These are phyloP conservation scores for Palythoa grandiflora DNA, from an alignment of 92 coral and sea anemone species.

Conservation along the genomic window DNA sequence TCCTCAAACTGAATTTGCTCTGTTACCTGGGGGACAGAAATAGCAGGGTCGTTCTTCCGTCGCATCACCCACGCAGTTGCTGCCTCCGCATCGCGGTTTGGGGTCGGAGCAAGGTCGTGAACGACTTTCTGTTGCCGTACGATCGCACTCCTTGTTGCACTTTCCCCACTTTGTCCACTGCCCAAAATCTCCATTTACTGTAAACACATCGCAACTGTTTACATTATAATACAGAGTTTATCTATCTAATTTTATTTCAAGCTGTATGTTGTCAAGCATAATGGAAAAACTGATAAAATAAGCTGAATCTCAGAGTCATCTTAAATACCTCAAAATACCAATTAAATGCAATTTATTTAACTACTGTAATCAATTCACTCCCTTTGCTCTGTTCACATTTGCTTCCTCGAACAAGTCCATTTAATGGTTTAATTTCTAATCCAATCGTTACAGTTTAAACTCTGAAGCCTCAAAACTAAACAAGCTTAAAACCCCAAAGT, in stretches of 20 bases:
- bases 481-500: too few relatives aligned
- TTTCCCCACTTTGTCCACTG: slow-evolving; percentile 27
- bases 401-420: too few relatives aligned
- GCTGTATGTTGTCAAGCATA: too few relatives aligned
- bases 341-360: background rate
- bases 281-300: background rate
- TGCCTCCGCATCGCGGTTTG: slow-evolving; percentile 33
- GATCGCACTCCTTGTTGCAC: slow-evolving; percentile 34
- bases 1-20: too few relatives aligned
- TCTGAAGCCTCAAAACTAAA: too few relatives aligned
- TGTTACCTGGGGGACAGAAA: slow-evolving; percentile 27
- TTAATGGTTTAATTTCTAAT: too few relatives aligned
- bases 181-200: slow-evolving; percentile 18
- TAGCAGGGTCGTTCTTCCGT: slow-evolving; percentile 27
- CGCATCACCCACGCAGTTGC: background rate
- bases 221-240: background rate
- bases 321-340: background rate
- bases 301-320: background rate
- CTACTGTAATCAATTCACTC: too few relatives aligned
- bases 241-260: background rate
- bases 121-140: slow-evolving; percentile 25
- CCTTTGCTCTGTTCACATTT: too few relatives aligned
- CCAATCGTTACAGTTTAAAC: too few relatives aligned
- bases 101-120: slow-evolving; percentile 4
- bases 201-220: background rate